These are phyloP conservation scores for Boulengeromyrus knoepffleri DNA, from an alignment of 2,113 vertebrate genomes.

Conservation along the genomic window DNA sequence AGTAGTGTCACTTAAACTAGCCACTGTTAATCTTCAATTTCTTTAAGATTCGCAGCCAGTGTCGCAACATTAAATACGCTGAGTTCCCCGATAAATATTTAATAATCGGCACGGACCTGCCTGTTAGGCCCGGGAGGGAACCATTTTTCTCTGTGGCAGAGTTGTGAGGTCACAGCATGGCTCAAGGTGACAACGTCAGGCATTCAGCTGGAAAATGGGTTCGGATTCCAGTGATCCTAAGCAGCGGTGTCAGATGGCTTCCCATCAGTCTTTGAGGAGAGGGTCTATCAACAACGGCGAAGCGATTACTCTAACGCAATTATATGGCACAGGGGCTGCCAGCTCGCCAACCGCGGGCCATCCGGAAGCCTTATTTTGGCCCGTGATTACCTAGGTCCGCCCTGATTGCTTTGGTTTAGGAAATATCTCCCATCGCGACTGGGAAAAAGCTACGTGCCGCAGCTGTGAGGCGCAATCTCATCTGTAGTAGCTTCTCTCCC, in stretches of 20 bases:
- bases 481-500: background rate
- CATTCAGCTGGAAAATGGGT: background rate
- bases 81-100: background rate
- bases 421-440: background rate
- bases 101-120: background rate
- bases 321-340: background rate
- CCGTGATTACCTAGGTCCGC: background rate
- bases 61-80: background rate
- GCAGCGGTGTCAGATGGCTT: background rate
- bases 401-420: background rate
- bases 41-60: background rate
- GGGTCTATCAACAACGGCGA: background rate
- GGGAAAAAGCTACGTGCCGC: background rate
- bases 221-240: background rate
- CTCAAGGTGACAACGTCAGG: background rate
- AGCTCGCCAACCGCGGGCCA: background rate
- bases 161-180: background rate
- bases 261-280: background rate
- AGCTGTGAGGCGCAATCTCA: background rate
- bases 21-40: background rate
- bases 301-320: background rate
- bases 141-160: background rate
- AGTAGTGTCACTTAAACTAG: background rate
- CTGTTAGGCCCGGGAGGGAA: background rate
- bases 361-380: background rate